Percentiles rank a stretch among this genome's conserved stretches.
Conservation (phyloP, 2,113 vertebrate species). For the Emydura subglobosa region DNA sequence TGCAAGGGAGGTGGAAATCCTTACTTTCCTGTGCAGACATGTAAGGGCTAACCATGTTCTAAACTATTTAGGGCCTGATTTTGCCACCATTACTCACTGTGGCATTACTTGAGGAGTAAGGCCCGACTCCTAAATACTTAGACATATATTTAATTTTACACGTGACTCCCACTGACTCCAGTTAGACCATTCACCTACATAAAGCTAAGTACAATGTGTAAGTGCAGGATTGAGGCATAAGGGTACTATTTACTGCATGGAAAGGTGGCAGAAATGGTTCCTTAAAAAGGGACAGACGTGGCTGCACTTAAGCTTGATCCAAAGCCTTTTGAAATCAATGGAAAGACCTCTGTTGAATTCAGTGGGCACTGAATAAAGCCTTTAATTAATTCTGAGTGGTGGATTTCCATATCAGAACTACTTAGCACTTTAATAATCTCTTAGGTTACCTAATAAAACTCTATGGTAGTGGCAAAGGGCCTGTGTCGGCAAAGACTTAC, state of each 20-base stretch:
- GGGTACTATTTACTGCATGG: background rate
- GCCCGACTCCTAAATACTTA: background rate
- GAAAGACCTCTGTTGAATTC: background rate
- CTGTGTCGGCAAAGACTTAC: background rate
- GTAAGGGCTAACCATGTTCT: background rate
- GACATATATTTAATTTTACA: background rate
- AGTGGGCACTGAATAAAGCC: background rate
- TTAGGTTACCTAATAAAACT: background rate
- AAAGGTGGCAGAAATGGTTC: background rate
- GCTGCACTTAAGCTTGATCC: background rate
- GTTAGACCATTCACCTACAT: background rate
- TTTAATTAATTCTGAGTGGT: background rate
- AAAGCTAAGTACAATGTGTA: background rate
- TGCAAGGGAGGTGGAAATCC: background rate
- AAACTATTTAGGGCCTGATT: background rate
- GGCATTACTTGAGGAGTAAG: background rate
- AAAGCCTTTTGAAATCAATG: background rate
- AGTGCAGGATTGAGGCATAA: background rate
- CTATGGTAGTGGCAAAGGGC: background rate
- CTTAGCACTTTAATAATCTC: background rate
- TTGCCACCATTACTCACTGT: background rate
- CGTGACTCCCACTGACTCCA: background rate
- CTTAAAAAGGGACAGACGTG: fast-evolving
- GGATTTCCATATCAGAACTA: background rate
- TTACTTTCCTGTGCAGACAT: background rate